phyloP scores from a whole-genome alignment of 2,797 vertebrate genomes.

The Oceanodroma leucorhoa region DNA sequence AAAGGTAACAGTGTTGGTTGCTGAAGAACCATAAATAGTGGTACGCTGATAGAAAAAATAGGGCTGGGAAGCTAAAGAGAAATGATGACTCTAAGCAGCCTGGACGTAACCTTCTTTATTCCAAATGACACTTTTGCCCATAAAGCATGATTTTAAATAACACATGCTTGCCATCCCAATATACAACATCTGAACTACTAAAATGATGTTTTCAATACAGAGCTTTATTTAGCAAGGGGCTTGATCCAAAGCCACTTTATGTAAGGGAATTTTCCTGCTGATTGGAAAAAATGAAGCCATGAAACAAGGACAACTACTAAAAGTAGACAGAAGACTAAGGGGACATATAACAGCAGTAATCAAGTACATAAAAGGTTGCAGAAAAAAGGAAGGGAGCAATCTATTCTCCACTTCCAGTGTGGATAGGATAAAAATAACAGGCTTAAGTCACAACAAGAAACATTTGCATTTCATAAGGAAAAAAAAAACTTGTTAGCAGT shows the following conservation, averaged over 20 bases:
- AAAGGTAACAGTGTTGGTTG: not conserved
- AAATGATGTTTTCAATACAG: not conserved
- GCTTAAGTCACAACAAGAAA: not conserved
- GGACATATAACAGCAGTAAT: not conserved
- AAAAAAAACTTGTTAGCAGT: not conserved
- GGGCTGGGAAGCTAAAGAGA: not conserved
- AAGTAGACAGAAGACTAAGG: not conserved
- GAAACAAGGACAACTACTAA: not conserved
- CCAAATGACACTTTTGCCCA: not conserved
- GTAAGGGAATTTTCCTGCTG: not conserved
- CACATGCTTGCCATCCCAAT: not conserved
- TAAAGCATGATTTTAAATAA: not conserved
- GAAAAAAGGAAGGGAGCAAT: not conserved
- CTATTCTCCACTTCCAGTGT: not conserved
- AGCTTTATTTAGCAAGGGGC: not conserved
- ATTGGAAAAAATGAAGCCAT: not conserved
- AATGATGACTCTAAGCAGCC: not conserved
- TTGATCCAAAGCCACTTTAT: not conserved
- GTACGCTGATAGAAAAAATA: not conserved
- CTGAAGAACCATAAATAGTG: not conserved
- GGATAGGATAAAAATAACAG: not conserved
- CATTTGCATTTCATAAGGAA: not conserved
- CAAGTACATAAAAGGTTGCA: not conserved
- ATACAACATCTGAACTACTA: not conserved
- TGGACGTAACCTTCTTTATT: not conserved